Evolutionary conservation across 92 coral and sea anemone species (phyloP).

Genomic region (Palythoa grandiflora): DNA sequence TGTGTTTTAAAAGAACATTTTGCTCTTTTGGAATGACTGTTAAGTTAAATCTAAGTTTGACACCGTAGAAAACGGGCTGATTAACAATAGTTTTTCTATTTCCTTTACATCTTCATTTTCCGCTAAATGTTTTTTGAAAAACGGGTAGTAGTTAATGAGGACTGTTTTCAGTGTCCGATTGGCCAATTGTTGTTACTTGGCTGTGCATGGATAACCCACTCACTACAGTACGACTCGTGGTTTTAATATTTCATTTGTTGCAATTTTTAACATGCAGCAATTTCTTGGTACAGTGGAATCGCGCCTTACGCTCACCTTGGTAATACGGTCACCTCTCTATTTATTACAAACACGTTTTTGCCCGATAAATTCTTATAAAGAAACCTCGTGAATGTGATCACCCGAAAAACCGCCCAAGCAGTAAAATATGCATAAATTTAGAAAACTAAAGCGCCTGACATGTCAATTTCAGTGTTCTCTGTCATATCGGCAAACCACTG

Average conservation of each 20-base stretch:
- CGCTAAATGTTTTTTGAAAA: background rate
- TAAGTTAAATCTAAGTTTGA: background rate
- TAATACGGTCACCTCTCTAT: too few species aligned
- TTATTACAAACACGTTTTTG: too few species aligned
- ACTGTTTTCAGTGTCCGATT: too few species aligned
- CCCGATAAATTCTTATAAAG: background rate
- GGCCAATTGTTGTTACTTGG: too few species aligned
- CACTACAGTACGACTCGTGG: too few species aligned
- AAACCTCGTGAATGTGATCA: background rate
- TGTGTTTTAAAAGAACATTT: constrained; percentile 8
- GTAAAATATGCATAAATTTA: background rate
- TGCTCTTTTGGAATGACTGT: constrained; percentile 1
- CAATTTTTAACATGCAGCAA: too few species aligned
- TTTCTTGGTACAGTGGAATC: too few species aligned
- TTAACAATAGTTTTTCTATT: background rate
- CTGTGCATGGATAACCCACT: too few species aligned
- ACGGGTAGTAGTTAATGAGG: background rate
- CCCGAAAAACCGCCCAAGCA: background rate
- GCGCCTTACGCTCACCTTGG: too few species aligned
- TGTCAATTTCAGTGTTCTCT: background rate
- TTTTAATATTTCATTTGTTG: too few species aligned
- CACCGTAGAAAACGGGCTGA: constrained; percentile 10
- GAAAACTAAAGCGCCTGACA: background rate
- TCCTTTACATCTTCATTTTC: constrained; percentile 9
- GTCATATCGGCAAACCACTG: background rate